Conservation (phyloP, 2,888 invertebrate species). For the Ariolimax columbianus region DNA sequence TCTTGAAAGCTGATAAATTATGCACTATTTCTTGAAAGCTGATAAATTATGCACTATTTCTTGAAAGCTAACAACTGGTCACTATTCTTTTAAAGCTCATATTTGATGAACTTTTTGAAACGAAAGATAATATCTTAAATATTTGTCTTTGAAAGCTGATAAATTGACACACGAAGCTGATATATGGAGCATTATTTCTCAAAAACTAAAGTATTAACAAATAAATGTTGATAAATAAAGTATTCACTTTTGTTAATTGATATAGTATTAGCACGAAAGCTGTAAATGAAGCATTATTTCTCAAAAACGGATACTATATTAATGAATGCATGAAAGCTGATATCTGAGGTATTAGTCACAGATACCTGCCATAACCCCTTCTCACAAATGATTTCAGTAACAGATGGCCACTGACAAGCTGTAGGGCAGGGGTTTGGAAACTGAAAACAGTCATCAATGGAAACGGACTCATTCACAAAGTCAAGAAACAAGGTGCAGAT, state of each 20-base stretch:
- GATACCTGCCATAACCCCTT: conserved; percentile 11
- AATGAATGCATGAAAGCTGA: background rate
- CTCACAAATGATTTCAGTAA: background rate
- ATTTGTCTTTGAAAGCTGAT: too few species aligned
- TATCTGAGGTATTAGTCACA: background rate
- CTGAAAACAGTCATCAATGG: background rate
- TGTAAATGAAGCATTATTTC: background rate
- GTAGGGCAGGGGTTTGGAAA: conserved; percentile 4
- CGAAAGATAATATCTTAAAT: too few species aligned
- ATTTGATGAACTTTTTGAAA: too few species aligned
- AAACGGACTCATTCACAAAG: too few species aligned
- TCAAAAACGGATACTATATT: background rate
- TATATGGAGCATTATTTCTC: background rate
- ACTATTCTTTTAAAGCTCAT: too few species aligned
- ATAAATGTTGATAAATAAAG: too few species aligned
- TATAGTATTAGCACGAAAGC: too few species aligned
- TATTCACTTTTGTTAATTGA: too few species aligned
- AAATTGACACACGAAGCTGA: too few species aligned
- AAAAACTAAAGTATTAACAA: background rate
- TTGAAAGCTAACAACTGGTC: background rate
- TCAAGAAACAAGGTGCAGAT: too few species aligned
- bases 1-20: background rate
- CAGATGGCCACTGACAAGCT: conserved; percentile 12
- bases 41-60: background rate
- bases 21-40: background rate